Evolutionary conservation across 2,113 vertebrate species (phyloP).

Genomic region (Paratilapia polleni): DNA sequence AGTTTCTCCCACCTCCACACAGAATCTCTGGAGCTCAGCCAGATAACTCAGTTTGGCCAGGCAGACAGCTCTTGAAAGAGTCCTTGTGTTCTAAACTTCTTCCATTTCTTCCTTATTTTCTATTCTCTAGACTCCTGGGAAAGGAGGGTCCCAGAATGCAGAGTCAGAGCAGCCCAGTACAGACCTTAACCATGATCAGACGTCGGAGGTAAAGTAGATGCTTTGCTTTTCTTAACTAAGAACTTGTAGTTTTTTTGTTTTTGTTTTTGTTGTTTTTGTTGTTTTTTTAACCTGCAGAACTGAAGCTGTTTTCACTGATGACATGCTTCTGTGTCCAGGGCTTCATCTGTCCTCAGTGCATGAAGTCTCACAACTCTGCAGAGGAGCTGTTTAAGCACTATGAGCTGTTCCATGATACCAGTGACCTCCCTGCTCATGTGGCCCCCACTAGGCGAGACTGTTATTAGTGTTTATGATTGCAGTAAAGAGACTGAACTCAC

Average conservation of each 20-base stretch:
- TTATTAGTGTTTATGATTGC: neutral
- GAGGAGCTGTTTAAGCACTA: conserved; percentile 99
- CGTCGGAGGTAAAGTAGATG: conserved; percentile 88
- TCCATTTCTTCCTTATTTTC: neutral
- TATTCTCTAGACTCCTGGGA: conserved; percentile 90
- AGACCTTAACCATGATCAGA: conserved; percentile 91
- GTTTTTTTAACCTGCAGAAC: too few species aligned
- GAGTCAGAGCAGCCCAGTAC: conserved; percentile 91
- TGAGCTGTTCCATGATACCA: conserved; percentile 92
- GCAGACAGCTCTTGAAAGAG: neutral
- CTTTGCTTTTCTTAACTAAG: neutral
- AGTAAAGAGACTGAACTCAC: neutral
- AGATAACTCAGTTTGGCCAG: neutral
- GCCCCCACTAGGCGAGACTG: conserved; percentile 85
- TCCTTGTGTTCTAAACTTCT: neutral
- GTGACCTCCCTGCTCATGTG: conserved; percentile 85
- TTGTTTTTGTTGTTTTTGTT: neutral
- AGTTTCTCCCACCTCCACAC: too few species aligned
- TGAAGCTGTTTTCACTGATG: neutral
- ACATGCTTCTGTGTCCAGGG: conserved; percentile 81
- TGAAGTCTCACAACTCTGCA: conserved; percentile 98
- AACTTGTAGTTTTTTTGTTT: neutral
- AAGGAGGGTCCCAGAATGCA: conserved; percentile 92
- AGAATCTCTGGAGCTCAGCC: too few species aligned
- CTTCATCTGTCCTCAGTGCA: conserved; percentile 99